A percentile compares a stretch with the other conserved stretches of the same genome.
These are phyloP conservation scores for Crypturellus tataupa DNA, from an alignment of 2,797 vertebrate genomes.

Conservation along the genomic window DNA sequence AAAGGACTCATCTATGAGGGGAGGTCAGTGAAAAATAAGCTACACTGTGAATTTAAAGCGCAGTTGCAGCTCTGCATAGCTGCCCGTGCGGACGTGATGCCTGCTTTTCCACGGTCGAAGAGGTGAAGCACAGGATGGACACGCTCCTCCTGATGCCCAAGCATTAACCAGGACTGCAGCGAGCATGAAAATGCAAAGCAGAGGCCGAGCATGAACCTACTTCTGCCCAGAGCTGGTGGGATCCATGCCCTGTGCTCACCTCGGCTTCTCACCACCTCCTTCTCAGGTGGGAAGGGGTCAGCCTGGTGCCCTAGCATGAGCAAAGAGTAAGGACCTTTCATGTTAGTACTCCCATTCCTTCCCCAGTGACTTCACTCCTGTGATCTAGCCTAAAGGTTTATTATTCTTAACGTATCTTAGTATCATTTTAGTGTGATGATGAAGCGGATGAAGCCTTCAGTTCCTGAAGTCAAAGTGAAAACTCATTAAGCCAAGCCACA, in stretches of 20 bases:
- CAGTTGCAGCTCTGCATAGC: background rate
- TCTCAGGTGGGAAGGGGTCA: background rate
- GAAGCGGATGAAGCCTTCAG: background rate
- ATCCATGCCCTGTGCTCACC: background rate
- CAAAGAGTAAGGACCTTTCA: rapidly evolving
- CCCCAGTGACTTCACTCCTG: rapidly evolving
- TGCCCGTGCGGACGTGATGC: rapidly evolving
- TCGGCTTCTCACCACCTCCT: rapidly evolving
- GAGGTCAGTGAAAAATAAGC: constrained; percentile 51
- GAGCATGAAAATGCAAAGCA: background rate
- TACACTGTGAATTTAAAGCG: constrained; percentile 50
- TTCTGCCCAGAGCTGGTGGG: rapidly evolving
- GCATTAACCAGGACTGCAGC: rapidly evolving
- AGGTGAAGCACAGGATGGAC: rapidly evolving
- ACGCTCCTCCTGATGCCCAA: rapidly evolving
- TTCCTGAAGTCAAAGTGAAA: background rate
- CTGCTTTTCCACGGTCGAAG: rapidly evolving
- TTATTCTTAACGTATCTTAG: too few relatives aligned
- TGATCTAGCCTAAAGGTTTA: rapidly evolving
- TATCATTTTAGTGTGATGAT: rapidly evolving
- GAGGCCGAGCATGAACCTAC: background rate
- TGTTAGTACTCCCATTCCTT: rapidly evolving
- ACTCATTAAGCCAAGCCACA: background rate
- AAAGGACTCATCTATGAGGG: constrained; percentile 51
- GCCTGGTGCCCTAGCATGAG: rapidly evolving